These are phyloP conservation scores for Phoenicopterus ruber DNA, from an alignment of 2,113 vertebrate species.

Conservation along the genomic window DNA sequence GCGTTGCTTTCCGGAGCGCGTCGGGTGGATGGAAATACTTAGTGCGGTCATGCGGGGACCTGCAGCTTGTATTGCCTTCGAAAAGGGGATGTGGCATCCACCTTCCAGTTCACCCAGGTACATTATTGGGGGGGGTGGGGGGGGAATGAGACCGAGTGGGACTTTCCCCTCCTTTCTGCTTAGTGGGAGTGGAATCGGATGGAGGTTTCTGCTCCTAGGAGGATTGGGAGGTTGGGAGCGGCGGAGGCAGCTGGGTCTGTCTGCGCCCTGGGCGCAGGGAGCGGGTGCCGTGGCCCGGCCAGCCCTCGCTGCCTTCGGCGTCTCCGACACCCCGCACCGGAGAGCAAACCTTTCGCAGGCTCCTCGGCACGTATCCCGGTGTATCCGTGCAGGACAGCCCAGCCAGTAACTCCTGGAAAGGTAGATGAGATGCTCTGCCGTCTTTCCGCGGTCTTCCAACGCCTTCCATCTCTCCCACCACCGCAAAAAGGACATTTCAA, in stretches of 20 bases:
- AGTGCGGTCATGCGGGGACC: rapidly evolving
- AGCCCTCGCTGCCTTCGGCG: background rate
- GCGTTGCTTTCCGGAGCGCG: background rate
- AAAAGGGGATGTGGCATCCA: background rate
- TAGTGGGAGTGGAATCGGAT: background rate
- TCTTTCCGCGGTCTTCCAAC: rapidly evolving
- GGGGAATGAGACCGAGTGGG: rapidly evolving
- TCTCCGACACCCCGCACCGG: background rate
- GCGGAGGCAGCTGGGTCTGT: background rate
- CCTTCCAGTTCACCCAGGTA: background rate
- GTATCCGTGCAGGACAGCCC: background rate
- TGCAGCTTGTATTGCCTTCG: background rate
- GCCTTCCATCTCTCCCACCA: background rate
- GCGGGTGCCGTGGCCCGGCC: rapidly evolving
- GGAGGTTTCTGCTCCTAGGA: background rate
- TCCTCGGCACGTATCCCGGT: rapidly evolving
- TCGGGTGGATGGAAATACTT: background rate
- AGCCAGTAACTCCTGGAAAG: background rate
- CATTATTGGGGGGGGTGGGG: background rate
- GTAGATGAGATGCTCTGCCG: background rate
- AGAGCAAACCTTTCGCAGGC: background rate
- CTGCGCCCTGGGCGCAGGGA: rapidly evolving
- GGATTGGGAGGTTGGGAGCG: background rate
- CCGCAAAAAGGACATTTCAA: background rate
- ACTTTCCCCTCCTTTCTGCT: background rate